Percentiles rank a stretch among this genome's conserved stretches.
phyloP scores from a whole-genome alignment of 2,797 vertebrate genomes.

The Halcyon chelicuti region DNA sequence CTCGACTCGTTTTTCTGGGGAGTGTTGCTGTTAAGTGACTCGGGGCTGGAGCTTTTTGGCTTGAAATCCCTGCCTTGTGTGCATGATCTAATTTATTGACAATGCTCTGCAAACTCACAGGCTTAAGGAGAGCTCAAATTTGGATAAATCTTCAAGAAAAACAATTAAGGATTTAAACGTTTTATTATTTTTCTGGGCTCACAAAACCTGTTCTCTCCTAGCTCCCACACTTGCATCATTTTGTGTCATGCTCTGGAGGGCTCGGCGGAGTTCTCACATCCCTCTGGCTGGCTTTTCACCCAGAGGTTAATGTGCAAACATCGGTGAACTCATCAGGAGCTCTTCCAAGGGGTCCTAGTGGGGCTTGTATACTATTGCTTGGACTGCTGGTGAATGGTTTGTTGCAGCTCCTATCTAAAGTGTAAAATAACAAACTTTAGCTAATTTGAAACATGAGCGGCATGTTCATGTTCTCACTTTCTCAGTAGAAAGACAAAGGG shows the following conservation, averaged over 20 bases:
- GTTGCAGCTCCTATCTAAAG: conserved; percentile 62
- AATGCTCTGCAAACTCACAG: conserved; percentile 45
- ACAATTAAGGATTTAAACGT: conserved; percentile 27
- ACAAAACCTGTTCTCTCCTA: conserved; percentile 5
- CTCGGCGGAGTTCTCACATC: conserved; percentile 10
- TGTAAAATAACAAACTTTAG: conserved; percentile 64
- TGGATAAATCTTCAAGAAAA: conserved; percentile 66
- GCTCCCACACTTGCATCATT: conserved; percentile 64
- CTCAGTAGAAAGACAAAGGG: conserved; percentile 15
- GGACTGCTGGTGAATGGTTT: conserved; percentile 46
- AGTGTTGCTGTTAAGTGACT: conserved; percentile 46
- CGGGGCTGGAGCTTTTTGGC: conserved; percentile 58
- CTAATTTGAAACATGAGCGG: conserved; percentile 74
- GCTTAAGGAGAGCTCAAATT: conserved; percentile 46
- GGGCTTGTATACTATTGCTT: conserved; percentile 51
- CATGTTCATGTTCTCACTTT: not conserved
- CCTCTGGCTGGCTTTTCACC: conserved; percentile 42
- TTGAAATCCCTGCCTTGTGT: conserved; percentile 61
- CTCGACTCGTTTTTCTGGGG: conserved; percentile 43
- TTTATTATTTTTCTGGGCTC: conserved; percentile 64
- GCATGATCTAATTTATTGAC: conserved; percentile 76
- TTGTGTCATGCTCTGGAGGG: conserved; percentile 56
- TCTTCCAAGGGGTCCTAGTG: conserved; percentile 50
- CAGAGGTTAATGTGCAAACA: conserved; percentile 59
- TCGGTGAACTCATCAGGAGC: conserved; percentile 60